These are phyloP conservation scores for Diplodus puntazzo DNA, from an alignment of 2,797 vertebrate species.

Conservation along the genomic window DNA sequence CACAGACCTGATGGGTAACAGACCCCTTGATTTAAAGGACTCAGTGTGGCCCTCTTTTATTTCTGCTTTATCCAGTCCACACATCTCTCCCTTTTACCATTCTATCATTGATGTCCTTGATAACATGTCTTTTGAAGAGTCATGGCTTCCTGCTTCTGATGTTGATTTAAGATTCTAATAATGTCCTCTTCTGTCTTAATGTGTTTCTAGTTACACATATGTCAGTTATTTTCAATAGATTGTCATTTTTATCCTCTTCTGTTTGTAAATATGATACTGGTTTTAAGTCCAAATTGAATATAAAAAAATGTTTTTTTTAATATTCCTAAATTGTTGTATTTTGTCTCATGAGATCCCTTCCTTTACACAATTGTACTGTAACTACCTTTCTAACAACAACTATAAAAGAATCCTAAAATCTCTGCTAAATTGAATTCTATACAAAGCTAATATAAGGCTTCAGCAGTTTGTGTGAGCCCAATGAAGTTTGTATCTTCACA, in stretches of 20 bases:
- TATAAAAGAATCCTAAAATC: neutral
- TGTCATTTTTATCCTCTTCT: neutral
- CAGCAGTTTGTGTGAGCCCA: neutral
- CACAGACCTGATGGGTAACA: conserved; percentile 55
- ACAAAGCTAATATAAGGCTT: neutral
- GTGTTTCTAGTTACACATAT: conserved; percentile 3
- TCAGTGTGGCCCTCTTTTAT: neutral
- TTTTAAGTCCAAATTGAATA: conserved; percentile 6
- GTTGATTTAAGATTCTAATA: too few relatives aligned
- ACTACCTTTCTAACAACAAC: too few relatives aligned
- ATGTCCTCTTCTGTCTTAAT: neutral
- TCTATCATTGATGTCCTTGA: neutral
- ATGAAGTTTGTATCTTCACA: neutral
- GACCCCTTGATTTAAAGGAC: neutral
- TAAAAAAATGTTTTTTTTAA: conserved; percentile 11
- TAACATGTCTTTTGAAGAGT: neutral
- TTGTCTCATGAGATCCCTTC: neutral
- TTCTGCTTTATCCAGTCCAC: neutral
- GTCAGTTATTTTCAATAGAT: neutral
- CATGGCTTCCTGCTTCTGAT: neutral
- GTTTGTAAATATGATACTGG: neutral
- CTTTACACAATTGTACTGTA: neutral
- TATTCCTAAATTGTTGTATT: neutral
- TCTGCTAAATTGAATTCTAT: neutral
- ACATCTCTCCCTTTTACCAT: neutral